phyloP scores from a whole-genome alignment of 2,888 invertebrate genomes.

The Pherbina coryleti region DNA sequence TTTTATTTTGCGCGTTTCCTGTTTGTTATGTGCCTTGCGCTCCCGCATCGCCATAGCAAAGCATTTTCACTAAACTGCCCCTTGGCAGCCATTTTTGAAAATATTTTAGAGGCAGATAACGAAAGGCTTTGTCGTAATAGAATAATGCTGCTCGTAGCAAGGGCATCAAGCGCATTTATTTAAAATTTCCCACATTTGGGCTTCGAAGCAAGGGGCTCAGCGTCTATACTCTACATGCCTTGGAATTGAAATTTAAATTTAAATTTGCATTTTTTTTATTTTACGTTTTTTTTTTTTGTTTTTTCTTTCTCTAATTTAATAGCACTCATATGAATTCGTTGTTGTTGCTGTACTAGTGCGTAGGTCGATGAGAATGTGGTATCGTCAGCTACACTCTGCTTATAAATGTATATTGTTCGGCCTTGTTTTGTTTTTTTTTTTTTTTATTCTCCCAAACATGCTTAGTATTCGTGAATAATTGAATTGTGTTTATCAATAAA shows the following conservation, averaged over 20 bases:
- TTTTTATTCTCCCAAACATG: constrained; percentile 6
- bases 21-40: background rate
- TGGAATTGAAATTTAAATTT: constrained; percentile 10
- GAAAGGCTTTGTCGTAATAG: constrained; percentile 31
- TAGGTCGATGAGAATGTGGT: background rate
- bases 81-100: constrained; percentile 44
- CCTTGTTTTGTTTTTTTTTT: background rate
- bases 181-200: background rate
- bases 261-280: constrained; percentile 49
- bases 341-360: constrained; percentile 8
- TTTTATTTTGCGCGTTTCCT: constrained; percentile 17
- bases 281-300: constrained; percentile 45
- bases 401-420: background rate
- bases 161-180: constrained; percentile 22
- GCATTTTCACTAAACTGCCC: constrained; percentile 33
- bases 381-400: constrained; percentile 9
- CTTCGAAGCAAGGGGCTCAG: background rate
- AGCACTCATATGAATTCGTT: constrained; percentile 39
- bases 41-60: background rate
- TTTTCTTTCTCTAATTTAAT: constrained; percentile 38
- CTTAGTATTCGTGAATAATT: constrained; percentile 45
- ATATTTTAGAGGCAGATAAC: constrained; percentile 53
- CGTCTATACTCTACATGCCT: background rate
- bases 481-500: constrained; percentile 54
- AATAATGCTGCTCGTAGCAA: constrained; percentile 18